Evolutionary conservation across 2,888 invertebrate species (phyloP).

Genomic region (Agrotis exclamationis): DNA sequence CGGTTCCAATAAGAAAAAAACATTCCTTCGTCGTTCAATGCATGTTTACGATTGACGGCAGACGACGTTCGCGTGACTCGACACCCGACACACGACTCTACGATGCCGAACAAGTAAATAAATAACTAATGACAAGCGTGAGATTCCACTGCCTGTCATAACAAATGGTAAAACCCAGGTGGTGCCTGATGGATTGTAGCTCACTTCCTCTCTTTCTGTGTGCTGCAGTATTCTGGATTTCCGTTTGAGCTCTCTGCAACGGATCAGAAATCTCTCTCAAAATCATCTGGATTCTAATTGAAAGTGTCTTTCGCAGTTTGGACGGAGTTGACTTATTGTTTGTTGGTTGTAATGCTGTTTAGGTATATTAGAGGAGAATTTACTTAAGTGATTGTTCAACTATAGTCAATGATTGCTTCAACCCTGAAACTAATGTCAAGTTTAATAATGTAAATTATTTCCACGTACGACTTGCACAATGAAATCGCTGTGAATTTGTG

Average conservation of each 20-base stretch:
- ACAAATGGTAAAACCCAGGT: neutral
- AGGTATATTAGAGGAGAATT: too few relatives aligned
- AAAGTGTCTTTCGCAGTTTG: too few relatives aligned
- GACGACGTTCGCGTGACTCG: constrained; percentile 23
- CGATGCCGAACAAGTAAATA: constrained; percentile 30
- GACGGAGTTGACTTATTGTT: too few relatives aligned
- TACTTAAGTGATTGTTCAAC: neutral
- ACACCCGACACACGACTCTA: constrained; percentile 12
- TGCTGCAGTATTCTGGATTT: too few relatives aligned
- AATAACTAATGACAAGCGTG: constrained; percentile 31
- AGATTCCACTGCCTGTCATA: constrained; percentile 12
- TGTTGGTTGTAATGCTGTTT: too few relatives aligned
- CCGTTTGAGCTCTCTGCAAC: too few relatives aligned
- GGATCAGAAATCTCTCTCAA: too few relatives aligned
- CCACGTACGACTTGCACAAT: neutral
- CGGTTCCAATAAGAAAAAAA: constrained; percentile 14
- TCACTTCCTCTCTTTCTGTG: neutral
- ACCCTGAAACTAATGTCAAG: neutral
- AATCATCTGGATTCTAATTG: too few relatives aligned
- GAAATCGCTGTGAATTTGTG: neutral
- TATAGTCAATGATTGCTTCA: neutral
- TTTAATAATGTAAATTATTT: neutral
- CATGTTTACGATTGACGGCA: constrained; percentile 27
- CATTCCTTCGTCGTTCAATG: constrained; percentile 40
- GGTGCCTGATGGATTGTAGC: neutral